Evolutionary conservation across 2,797 vertebrate genomes (phyloP), one percentile per base, ranked within the genome.

Genomic region (Echeneis naucrates): DNA sequence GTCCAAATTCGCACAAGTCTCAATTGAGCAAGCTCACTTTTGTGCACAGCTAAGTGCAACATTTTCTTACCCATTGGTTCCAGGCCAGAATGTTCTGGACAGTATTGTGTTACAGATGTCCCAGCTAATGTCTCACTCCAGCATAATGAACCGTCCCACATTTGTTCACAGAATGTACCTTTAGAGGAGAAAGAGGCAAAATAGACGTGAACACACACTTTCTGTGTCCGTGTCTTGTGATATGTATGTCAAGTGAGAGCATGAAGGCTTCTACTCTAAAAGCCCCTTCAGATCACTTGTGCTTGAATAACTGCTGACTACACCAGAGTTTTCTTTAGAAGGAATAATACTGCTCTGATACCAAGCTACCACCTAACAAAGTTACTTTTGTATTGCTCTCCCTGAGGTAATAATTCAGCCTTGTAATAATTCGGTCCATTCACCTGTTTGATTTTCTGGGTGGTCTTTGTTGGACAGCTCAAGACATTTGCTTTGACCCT

Each of bases 131-230:
- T 96, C 82, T 98, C 95, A 0, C 95, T 95, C 98, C 98, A 99
- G 80, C 98, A 99, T 58, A 98, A 63, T 92, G 95, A 95, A 48
- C 97, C 98, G 5, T 99, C 98, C 98, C 98, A 99, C 0, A 96
- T 95, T 3, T 90, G 93, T 71, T 93, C 93, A 92, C 98, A 99
- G 67, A 94, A 96, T 0, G 77, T 73, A 69, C 94, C 98, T 99
- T 24, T 0, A 58, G 32, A 51, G 14, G 12, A 30, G 21, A 10
- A 52, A 51, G n/a, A n/a, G 53, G 6, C 35, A 26, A 64, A 2
- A n/a, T 24, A 17, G 24, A 52, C 1, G 35, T 12, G 2, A 47
- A n/a, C 23, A 33, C 11, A 35, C 10, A 12, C 16, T 33, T 53
- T 56, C 14, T 33, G 33, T n/a, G n/a, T n/a, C n/a, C n/a, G n/a